phyloP scores from a whole-genome alignment of 1,140 invertebrate genomes.

The Bombus picipes region DNA sequence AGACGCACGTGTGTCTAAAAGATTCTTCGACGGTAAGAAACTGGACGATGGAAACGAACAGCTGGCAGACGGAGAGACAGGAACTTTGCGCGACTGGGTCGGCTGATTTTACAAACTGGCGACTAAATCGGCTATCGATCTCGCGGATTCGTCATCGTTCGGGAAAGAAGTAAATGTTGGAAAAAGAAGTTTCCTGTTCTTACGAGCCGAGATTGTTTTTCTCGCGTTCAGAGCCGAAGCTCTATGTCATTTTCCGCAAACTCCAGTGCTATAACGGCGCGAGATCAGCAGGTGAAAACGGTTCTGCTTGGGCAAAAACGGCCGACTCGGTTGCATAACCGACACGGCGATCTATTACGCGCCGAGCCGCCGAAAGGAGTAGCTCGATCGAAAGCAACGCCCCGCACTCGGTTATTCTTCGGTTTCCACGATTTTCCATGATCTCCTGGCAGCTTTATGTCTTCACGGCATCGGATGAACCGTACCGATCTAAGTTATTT shows the following conservation, averaged over 20 bases:
- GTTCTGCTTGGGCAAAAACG: slow-evolving; percentile 41
- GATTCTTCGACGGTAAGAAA: neutral
- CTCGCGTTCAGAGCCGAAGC: neutral
- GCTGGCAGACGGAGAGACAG: neutral
- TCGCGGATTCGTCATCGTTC: neutral
- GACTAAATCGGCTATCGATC: neutral
- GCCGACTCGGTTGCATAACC: slow-evolving; percentile 42
- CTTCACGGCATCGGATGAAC: neutral
- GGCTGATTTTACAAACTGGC: neutral
- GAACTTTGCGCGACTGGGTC: neutral
- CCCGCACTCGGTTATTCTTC: neutral
- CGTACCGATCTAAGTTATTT: neutral
- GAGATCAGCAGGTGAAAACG: slow-evolving; percentile 52
- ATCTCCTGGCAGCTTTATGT: neutral
- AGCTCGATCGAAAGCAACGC: neutral
- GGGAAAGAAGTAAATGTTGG: neutral
- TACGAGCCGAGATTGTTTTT: neutral
- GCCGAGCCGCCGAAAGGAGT: neutral
- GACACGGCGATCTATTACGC: neutral
- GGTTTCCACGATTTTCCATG: slow-evolving; percentile 7
- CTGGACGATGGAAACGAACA: neutral
- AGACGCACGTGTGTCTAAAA: neutral
- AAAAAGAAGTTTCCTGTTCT: neutral
- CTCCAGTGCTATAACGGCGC: neutral
- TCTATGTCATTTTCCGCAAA: neutral